Percentiles rank a stretch among this genome's conserved stretches.
Conservation (phyloP, 2,888 invertebrate species). For the Mythimna vitellina region DNA sequence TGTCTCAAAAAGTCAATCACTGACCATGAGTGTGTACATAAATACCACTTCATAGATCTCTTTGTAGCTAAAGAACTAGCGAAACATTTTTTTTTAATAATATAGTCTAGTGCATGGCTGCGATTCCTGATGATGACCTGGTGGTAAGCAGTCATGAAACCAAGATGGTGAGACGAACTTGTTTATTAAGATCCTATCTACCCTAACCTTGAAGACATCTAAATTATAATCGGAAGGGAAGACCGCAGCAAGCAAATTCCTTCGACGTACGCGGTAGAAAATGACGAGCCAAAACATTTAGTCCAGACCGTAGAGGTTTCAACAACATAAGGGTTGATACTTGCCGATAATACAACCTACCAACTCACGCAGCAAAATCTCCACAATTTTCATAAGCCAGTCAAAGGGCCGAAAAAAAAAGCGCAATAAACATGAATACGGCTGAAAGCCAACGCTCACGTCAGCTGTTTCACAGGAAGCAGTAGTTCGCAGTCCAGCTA, state of each 20-base stretch:
- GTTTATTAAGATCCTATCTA: no score
- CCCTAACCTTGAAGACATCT: no score
- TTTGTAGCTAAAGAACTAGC: not conserved
- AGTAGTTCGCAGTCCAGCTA: constrained; percentile 70
- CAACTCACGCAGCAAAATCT: not conserved
- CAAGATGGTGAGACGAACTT: no score
- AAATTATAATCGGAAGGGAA: no score
- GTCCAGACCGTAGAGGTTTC: no score
- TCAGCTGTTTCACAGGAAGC: constrained; percentile 66
- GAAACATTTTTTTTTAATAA: not conserved
- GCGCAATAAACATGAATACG: constrained; percentile 49
- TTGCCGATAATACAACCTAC: not conserved
- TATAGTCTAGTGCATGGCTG: no score
- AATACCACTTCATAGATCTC: not conserved
- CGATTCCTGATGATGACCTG: no score
- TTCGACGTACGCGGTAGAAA: no score
- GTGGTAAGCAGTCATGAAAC: no score
- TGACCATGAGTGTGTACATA: not conserved
- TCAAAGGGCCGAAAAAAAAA: constrained; percentile 42
- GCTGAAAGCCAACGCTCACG: constrained; percentile 51
- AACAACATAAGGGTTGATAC: no score
- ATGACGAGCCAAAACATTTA: no score
- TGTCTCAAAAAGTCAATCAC: not conserved
- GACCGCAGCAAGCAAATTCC: no score
- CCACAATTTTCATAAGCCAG: constrained; percentile 36